Base-by-base conservation (phyloP, 1,140 invertebrate genomes). In the Diabrotica undecimpunctata region DNA sequence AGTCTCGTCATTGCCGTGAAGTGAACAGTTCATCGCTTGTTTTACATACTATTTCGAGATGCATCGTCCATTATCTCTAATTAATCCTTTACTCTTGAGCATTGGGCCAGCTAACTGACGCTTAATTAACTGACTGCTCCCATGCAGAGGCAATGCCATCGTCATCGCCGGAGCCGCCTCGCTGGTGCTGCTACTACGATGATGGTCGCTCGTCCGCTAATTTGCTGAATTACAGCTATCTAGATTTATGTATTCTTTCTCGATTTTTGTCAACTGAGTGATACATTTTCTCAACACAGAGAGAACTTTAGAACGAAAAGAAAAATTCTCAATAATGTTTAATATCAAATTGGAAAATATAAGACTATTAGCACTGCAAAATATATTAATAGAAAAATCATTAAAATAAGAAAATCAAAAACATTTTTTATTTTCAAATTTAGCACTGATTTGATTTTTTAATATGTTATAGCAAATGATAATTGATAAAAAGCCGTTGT, bases 61-160 rank as follows among this genome's bases (percentile, higher is more conserved):
- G 41, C 41, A 46, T 46, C 41, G 41, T 46, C 41, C 66, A 67
- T 67, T 67, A 67, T 65, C 63, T 56, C 63, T 70, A 67, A 70
- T 70, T 70, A 70, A 63, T 65, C 65, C 66, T 70, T 67, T 67
- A 67, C 66, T 62, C 65, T 54, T 65, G 58, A 58, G 60, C 60
- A 67, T 70, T 67, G 64, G 55, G 54, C 62, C 65, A 65, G 63
- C 59, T 65, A 67, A 63, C 55, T 61, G 67, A 65, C 61, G 65
- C 54, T 64, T 70, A 70, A 70, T 70, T 70, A 70, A 67, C 68
- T 56, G 66, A 61, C 66, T 66, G 63, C 69, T 70, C 66, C 69
- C 69, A 64, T 67, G 59, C 66, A 65, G n/a, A 8, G 41, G 8
- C n/a, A 46, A n/a, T 6, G 41, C 41, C 41, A 46, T 10, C 5